Percentiles rank a stretch among this genome's conserved stretches.
Evolutionary conservation across 1,140 invertebrate species (phyloP).

Genomic region (Triops longicaudatus): DNA sequence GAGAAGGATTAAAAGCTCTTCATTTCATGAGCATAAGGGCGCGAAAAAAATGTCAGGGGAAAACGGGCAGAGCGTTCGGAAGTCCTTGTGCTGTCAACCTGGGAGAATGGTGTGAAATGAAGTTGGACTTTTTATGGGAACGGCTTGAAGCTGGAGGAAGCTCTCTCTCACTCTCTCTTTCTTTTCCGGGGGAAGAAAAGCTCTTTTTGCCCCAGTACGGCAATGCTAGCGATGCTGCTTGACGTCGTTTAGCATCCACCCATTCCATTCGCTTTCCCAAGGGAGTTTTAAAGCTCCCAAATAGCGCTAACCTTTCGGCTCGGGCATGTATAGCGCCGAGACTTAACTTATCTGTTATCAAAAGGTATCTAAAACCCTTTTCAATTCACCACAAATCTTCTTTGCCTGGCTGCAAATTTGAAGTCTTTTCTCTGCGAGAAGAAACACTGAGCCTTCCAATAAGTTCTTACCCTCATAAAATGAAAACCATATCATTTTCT

Average conservation of each 20-base stretch:
- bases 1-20: background rate
- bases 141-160: background rate
- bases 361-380: background rate
- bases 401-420: background rate
- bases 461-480: background rate
- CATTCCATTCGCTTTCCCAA: background rate
- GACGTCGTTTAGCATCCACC: conserved; percentile 9
- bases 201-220: background rate
- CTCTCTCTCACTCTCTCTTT: background rate
- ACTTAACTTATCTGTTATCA: conserved; percentile 5
- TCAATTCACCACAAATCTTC: background rate
- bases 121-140: conserved; percentile 8
- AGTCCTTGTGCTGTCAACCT: conserved; percentile 14
- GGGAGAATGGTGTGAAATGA: conserved; percentile 14
- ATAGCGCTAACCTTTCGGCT: background rate
- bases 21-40: background rate
- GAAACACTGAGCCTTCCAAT: background rate
- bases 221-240: background rate
- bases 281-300: conserved; percentile 6
- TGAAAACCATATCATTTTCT: too few species aligned
- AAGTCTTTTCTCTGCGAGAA: background rate
- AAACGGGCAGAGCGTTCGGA: background rate
- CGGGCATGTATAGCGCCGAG: background rate
- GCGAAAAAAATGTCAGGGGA: background rate
- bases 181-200: background rate